Evolutionary conservation across 1,140 invertebrate genomes (phyloP).

Genomic region (Tetragnatha versicolor): DNA sequence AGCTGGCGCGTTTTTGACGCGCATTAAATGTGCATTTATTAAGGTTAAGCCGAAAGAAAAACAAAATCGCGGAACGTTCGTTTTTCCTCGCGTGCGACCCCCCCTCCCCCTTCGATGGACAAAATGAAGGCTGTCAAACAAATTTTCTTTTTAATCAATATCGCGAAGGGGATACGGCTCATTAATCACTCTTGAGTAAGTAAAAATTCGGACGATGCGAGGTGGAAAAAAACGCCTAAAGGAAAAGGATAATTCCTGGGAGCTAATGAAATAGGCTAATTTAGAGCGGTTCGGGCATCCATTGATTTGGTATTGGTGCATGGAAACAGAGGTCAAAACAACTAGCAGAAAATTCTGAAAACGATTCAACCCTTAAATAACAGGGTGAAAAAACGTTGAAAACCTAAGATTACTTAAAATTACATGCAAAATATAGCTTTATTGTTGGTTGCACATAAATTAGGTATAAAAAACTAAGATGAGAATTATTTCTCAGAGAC

Average conservation of each 20-base stretch:
- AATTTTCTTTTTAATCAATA: constrained; percentile 54
- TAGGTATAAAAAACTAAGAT: no score
- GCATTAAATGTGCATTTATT: constrained; percentile 51
- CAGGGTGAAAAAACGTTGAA: no score
- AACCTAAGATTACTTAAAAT: no score
- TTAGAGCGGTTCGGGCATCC: no score
- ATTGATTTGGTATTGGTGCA: no score
- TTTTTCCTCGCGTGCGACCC: constrained; percentile 5
- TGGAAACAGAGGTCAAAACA: no score
- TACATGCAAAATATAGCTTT: no score
- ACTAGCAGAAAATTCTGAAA: no score
- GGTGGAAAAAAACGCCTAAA: not conserved
- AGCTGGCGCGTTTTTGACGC: constrained; percentile 47
- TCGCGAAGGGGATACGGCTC: constrained; percentile 26
- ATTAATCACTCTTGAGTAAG: constrained; percentile 43
- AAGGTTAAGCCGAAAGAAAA: constrained; percentile 53
- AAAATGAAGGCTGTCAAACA: constrained; percentile 52
- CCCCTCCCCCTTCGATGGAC: not conserved
- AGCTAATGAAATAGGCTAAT: no score
- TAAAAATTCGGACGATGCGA: constrained; percentile 28
- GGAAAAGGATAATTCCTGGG: not conserved
- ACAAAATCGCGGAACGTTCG: constrained; percentile 44
- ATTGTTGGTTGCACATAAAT: no score
- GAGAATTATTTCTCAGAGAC: no score
- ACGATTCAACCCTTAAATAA: no score